These are phyloP conservation scores for Ctenicera cuprea DNA, from an alignment of 2,888 invertebrate species.

Conservation along the genomic window DNA sequence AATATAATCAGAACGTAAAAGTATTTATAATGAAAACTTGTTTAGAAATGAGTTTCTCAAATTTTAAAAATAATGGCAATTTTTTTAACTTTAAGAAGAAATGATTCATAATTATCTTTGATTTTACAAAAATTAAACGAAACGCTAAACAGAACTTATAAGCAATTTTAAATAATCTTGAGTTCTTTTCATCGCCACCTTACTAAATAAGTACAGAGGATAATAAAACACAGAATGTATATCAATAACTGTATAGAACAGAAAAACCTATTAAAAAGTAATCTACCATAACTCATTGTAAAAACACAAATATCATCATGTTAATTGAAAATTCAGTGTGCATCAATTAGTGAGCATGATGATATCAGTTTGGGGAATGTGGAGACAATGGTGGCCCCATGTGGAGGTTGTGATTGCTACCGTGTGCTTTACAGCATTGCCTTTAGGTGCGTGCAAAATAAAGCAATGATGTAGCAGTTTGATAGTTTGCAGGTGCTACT, in stretches of 20 bases:
- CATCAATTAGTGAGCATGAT: constrained; percentile 75
- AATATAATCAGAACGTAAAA: too few relatives aligned
- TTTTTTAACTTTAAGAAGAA: too few relatives aligned
- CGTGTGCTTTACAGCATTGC: constrained; percentile 61
- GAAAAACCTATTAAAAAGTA: constrained; percentile 54
- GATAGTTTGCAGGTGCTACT: constrained; percentile 16
- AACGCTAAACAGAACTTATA: too few relatives aligned
- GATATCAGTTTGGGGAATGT: constrained; percentile 60
- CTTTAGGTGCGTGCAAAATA: constrained; percentile 39
- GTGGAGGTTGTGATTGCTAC: constrained; percentile 67
- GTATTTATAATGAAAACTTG: too few relatives aligned
- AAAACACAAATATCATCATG: constrained; percentile 74
- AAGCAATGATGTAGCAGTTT: constrained; percentile 37
- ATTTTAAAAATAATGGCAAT: too few relatives aligned
- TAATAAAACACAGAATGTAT: neutral
- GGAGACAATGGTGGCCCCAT: constrained; percentile 67
- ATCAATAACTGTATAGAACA: constrained; percentile 2
- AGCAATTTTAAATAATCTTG: too few relatives aligned
- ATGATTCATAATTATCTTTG: too few relatives aligned
- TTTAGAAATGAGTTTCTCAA: too few relatives aligned
- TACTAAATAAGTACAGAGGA: too few relatives aligned
- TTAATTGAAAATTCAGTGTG: constrained; percentile 81
- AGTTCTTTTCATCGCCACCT: too few relatives aligned
- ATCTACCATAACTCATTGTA: constrained; percentile 53
- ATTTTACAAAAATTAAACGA: too few relatives aligned